Percentiles rank a stretch among this genome's conserved stretches.
These are phyloP conservation scores for Pomacea canaliculata DNA, from an alignment of 2,888 invertebrate species.

Conservation along the genomic window DNA sequence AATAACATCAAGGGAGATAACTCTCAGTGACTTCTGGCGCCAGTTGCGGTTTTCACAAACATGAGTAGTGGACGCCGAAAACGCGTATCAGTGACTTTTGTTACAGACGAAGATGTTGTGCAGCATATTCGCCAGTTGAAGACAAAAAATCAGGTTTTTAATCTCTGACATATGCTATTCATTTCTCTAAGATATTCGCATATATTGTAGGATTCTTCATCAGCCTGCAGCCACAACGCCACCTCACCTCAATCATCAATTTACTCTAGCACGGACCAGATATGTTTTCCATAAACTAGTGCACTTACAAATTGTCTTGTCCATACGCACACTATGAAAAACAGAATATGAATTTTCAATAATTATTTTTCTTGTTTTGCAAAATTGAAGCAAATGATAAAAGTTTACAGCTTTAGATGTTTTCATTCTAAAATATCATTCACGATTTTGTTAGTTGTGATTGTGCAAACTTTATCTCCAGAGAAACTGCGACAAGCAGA, in stretches of 20 bases:
- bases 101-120: slow-evolving; percentile 63
- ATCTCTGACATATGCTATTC: not conserved
- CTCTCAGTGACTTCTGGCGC: not conserved
- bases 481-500: slow-evolving; percentile 14
- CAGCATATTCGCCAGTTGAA: slow-evolving; percentile 57
- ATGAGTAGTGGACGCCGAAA: slow-evolving; percentile 36
- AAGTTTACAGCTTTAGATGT: not conserved
- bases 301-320: no score
- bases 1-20: no score
- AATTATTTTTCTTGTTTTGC: no score
- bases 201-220: no score
- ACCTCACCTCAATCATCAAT: no score
- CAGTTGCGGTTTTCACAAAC: not conserved
- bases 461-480: slow-evolving; percentile 7
- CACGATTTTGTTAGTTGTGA: not conserved
- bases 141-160: slow-evolving; percentile 35
- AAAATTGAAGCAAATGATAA: not conserved
- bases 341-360: no score
- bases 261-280: no score
- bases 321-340: no score
- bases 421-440: not conserved
- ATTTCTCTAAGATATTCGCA: no score
- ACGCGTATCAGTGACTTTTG: slow-evolving; percentile 57
- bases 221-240: no score
- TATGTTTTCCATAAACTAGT: no score